phyloP scores from a whole-genome alignment of 2,797 vertebrate genomes.

The Sternarchorhynchus goeldii region DNA sequence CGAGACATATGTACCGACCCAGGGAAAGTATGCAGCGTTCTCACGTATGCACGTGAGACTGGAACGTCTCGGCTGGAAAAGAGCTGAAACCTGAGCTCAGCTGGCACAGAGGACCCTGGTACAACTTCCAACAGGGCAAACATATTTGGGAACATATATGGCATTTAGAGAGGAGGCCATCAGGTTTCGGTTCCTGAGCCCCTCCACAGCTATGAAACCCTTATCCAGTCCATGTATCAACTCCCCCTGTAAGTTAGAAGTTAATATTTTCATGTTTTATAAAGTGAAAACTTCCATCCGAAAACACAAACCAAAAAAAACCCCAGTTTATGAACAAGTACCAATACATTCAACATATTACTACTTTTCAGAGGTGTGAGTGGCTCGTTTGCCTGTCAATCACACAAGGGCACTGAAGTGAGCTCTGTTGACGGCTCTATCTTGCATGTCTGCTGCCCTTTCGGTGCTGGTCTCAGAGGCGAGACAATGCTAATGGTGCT shows the following conservation, averaged over 20 bases:
- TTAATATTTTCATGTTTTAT: constrained; percentile 47
- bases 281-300: not conserved
- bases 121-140: constrained; percentile 53
- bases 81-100: constrained; percentile 32
- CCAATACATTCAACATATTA: constrained; percentile 1
- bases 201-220: constrained; percentile 50
- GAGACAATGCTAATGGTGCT: constrained; percentile 21
- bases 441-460: constrained; percentile 17
- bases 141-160: constrained; percentile 57
- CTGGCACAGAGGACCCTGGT: constrained; percentile 61
- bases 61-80: constrained; percentile 34
- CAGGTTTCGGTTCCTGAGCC: constrained; percentile 55
- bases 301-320: not conserved
- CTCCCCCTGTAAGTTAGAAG: constrained; percentile 53
- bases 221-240: constrained; percentile 44
- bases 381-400: not conserved
- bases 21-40: not conserved
- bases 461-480: not conserved
- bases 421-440: not conserved
- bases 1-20: too few species aligned
- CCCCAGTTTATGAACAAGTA: not conserved
- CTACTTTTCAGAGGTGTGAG: not conserved
- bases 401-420: not conserved
- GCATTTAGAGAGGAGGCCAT: constrained; percentile 61
- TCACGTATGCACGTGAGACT: not conserved